Base-by-base conservation (phyloP, 2,888 invertebrate genomes). In the Acholoe squamosa region DNA sequence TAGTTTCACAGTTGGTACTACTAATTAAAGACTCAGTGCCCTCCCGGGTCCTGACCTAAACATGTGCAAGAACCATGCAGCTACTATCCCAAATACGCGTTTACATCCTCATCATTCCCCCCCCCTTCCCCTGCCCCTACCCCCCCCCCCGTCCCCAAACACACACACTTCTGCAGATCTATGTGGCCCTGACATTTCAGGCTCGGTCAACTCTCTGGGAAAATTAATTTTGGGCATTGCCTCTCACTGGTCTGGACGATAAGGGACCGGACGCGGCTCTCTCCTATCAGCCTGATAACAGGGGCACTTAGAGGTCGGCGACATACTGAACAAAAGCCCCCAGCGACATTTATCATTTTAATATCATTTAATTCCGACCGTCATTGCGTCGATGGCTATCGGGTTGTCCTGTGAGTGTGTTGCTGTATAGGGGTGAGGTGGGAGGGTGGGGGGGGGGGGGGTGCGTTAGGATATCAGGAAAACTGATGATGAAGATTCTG, bases 341-440 rank as follows among this genome's bases (percentile, higher is more conserved):
- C 67, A 43, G 22, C 84, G 34, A 25, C 84, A 84, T 84, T 25
- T 84, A 84, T 84, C 84, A 84, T 84, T 84, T 84, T 33, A 84
- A 84, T 84, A 84, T 84, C 84, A 34, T 84, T 84, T 84, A 84
- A 84, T 84, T 84, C 84, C 43, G 84, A 16, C 84, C 43, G 84
- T 84, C 84, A 51, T 84, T 84, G 84, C 43, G 28, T 43, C 43
- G 84, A 84, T 84, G 34, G 33, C 43, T 84, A 84, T 84, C 84
- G n/a, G n/a, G n/a, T n/a, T n/a, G n/a, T n/a, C 5, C 77, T 19
- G 84, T 34, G n/a, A 33, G 7, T 43, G 31, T 77, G 1, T 5
- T 43, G 5, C 43, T 43, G 43, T 43, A 61, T 7, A 61, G 5
- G 61, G 19, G 61, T 61, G 61, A 12, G 61, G 61, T 19, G 61